Conservation (phyloP, 2,888 invertebrate genomes). For the Schizotus pectinicornis region DNA sequence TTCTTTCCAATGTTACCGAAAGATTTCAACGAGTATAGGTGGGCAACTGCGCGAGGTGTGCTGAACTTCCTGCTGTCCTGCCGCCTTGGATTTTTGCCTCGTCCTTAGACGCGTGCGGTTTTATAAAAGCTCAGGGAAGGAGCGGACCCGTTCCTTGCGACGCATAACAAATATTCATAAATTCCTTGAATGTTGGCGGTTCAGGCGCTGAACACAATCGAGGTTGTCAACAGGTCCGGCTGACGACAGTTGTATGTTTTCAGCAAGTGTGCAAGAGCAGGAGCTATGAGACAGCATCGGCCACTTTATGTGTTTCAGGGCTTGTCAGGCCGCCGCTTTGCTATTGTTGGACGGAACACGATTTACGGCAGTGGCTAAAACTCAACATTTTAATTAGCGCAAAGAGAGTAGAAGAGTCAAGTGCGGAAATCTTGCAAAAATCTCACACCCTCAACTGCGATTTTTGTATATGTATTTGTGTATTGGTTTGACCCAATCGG, state of each 20-base stretch:
- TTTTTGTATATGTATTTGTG: no score
- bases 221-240: conserved; percentile 42
- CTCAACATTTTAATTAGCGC: conserved; percentile 1
- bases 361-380: neutral
- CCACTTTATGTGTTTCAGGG: conserved; percentile 46
- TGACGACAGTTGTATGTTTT: conserved; percentile 47
- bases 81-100: no score
- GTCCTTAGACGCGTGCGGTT: no score
- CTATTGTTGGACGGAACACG: conserved; percentile 7
- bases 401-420: neutral
- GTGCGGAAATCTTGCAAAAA: no score
- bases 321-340: conserved; percentile 43
- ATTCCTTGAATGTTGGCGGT: conserved; percentile 42
- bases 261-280: conserved; percentile 13
- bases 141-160: conserved; percentile 1
- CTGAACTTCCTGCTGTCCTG: no score
- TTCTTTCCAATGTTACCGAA: neutral
- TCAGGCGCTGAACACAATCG: conserved; percentile 42
- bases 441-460: no score
- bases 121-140: neutral
- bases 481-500: no score
- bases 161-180: conserved; percentile 42
- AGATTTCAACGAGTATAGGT: neutral
- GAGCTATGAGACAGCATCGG: conserved; percentile 43
- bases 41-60: neutral